Evolutionary conservation across 2,113 vertebrate species (phyloP).

Genomic region (Psephotus haematonotus): DNA sequence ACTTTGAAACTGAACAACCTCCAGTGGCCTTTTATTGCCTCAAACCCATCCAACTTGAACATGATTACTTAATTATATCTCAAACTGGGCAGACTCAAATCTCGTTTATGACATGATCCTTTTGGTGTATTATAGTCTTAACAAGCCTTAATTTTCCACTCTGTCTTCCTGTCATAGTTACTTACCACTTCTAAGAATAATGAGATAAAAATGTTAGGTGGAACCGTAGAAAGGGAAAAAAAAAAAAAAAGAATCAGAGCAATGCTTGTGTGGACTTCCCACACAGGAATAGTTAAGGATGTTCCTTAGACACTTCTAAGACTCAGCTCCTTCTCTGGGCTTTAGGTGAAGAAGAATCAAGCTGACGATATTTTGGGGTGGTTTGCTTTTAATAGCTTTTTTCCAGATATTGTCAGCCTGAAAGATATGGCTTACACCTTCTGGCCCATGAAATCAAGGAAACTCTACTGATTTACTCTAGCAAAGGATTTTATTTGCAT

Average conservation of each 20-base stretch:
- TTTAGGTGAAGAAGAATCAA: not conserved
- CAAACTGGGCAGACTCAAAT: slow-evolving; percentile 61
- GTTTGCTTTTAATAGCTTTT: not conserved
- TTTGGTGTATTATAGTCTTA: slow-evolving; percentile 61
- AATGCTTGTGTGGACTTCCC: not conserved
- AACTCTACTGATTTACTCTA: not conserved
- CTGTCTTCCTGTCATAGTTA: slow-evolving; percentile 71
- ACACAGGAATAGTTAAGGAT: not conserved
- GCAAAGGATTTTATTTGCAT: not conserved
- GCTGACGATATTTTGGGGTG: not conserved
- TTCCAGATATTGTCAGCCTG: not conserved
- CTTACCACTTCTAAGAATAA: slow-evolving; percentile 70
- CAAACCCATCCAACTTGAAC: slow-evolving; percentile 45
- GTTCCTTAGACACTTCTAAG: not conserved
- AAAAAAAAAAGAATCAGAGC: slow-evolving; percentile 20
- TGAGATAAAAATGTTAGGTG: slow-evolving; percentile 54
- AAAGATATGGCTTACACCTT: not conserved
- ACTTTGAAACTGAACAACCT: slow-evolving; percentile 6
- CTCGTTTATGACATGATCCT: slow-evolving; percentile 68
- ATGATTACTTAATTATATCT: slow-evolving; percentile 64
- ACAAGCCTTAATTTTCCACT: slow-evolving; percentile 73
- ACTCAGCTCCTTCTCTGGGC: not conserved
- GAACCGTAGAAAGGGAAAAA: slow-evolving; percentile 11
- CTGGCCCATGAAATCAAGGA: not conserved
- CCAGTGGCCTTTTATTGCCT: slow-evolving; percentile 19